Base-by-base conservation (phyloP, 2,888 invertebrate species). In the Tetranychus piercei region DNA sequence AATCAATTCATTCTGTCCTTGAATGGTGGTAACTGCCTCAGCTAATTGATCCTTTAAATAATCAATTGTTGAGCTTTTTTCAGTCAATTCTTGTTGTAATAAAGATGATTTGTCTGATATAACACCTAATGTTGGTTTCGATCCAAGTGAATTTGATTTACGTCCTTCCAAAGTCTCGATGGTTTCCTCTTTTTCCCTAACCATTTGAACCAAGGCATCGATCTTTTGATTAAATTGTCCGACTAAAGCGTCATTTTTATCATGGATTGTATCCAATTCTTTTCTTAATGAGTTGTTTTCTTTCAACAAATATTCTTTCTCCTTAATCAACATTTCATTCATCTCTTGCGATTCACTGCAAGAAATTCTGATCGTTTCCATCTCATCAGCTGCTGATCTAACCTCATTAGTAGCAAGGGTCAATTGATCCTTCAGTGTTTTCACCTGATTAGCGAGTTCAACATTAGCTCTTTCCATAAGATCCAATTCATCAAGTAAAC, bases 401-500 rank as follows among this genome's bases (percentile, higher is more conserved):
- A 11, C 65, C 43, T 72, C 72, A 65, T 74, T 71, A 15, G 66
- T 72, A 9, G 72, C 71, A 23, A 55, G 72, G 34, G 55, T 45
- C 44, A 73, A 44, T 70, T 76, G 73, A 9, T 75, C 34, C 8
- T 73, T 72, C 6, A 76, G 66, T 73, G 43, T 75, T 65, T 73
- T 73, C 70, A 73, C 55, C 71, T 76, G 74, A 22, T 75, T 67
- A 11, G 75, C 74, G 6, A 76, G 44, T 20, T 76, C 75, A 43
- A 73, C 43, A 65, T 75, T 76, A n/a, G 73, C 71, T 15, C 44
- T 20, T 20, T 76, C 75, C n/a, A 70, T 65, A 23, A 71, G 71
- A 71, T 74, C 73, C 22, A 75, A 43, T 55, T 75, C 73, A 70
- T 76, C 75, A 6, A 76, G 55, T 43, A 76, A 64, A 34, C 22